Conservation (phyloP, 2,797 vertebrate species). For the Falco columbarius region DNA sequence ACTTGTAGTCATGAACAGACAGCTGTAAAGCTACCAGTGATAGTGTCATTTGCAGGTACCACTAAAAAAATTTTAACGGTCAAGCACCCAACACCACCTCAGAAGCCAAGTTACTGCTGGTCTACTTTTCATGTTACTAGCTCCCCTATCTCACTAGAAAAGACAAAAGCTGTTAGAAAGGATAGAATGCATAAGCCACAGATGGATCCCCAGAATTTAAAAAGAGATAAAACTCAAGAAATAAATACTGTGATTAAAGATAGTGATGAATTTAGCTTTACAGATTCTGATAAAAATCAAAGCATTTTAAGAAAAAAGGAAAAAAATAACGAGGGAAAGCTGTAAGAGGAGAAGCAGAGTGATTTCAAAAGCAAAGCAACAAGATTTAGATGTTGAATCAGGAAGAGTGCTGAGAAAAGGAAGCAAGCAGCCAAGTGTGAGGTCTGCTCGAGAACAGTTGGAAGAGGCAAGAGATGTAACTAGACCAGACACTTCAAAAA, state of each 20-base stretch:
- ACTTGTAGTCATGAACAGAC: not conserved
- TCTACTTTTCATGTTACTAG: not conserved
- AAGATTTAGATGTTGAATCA: not conserved
- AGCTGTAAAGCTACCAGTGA: conserved; percentile 60
- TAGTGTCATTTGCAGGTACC: conserved; percentile 70
- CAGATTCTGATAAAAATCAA: not conserved
- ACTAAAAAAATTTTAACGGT: conserved; percentile 44
- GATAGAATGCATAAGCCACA: not conserved
- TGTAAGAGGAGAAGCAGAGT: not conserved
- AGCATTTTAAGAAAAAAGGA: not conserved
- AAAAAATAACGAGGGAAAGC: not conserved
- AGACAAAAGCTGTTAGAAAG: not conserved
- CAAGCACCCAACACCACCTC: conserved; percentile 27
- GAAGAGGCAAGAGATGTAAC: conserved; percentile 32
- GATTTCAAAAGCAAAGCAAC: conserved; percentile 6
- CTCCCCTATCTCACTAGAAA: not conserved
- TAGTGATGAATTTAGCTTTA: not conserved
- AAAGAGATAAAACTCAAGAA: not conserved
- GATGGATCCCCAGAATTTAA: not conserved
- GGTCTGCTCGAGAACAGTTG: conserved; percentile 29
- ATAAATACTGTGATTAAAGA: not conserved
- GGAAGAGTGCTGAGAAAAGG: conserved; percentile 3
- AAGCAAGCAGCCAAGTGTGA: conserved; percentile 37
- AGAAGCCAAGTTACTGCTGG: not conserved
- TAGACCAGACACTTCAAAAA: not conserved